Base-by-base conservation (phyloP, 2,888 invertebrate genomes). In the Geotrupes spiniger region DNA sequence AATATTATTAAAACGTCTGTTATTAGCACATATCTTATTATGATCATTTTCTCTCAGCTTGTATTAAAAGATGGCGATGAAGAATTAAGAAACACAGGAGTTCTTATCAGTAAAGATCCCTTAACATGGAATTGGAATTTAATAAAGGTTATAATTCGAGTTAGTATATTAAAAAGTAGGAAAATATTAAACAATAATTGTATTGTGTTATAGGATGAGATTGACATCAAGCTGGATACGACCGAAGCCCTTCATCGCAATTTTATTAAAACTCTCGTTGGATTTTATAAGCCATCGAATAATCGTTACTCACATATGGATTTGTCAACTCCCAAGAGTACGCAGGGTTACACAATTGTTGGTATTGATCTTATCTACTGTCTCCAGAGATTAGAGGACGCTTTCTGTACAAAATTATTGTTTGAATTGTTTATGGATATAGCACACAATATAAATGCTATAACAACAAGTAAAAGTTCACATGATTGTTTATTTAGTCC, bases 71-170 rank as follows among this genome's bases (percentile, higher is more conserved):
- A 71, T 40, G 65, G 64, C 2, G 69, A 87, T 64, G 83, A 81
- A 59, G 73, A 85, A 53, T 80, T 95, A 11, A 84, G 85, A 62
- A 89, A 92, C 58, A 88, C 92, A 1, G 83, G 87, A 55, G 93
- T 96, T 2, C 77, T 92, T 61, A 78, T 80, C 46, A 82, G 84
- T 49, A 87, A 89, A 60, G 92, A 92, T 63, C 87, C 87, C 2
- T 82, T 82, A 49, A 80, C 83, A 1, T 96, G 96, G 96, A 88
- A 95, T 69, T 96, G 95, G 95, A 87, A 89, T 61, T 79, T 92
- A n/a, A 86, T 96, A 52, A 80, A 87, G 52, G 84, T 89, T 31
- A 81, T 92, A 63, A 75, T 93, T 17, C 87, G 86, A 80, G 89
- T 87, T 74, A 63, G 62, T 27, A 29, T 29, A 39, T 25, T 31